Base-by-base conservation (phyloP, 2,113 vertebrate genomes). In the Neotoma lepida region DNA sequence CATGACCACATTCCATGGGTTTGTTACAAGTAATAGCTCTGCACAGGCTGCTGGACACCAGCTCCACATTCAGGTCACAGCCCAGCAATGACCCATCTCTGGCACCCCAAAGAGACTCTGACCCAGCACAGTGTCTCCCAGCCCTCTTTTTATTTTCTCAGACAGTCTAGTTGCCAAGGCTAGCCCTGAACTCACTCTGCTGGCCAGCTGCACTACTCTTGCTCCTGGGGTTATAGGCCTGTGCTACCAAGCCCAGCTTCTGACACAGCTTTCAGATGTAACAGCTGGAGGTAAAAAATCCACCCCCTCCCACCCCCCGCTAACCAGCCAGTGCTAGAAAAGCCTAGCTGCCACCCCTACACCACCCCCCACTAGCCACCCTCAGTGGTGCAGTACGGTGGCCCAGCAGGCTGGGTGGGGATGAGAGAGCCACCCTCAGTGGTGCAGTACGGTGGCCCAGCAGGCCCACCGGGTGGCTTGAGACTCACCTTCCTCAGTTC, bases 401-500 rank as follows among this genome's bases (percentile, higher is more conserved):
- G 58, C 33, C 44, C 6, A 0, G 58, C 39, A 3, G 61, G 82
- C 51, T 0, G 0, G 66, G 2, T 22, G 3, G 12, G 51, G n/a
- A n/a, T n/a, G n/a, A n/a, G n/a, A n/a, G n/a, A 13, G 81, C 58
- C 71, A 15, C 0, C 9, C 41, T 8, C 7, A 2, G 2, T 0
- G 10, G 1, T 0, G 0, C 6, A 17, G 74, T 44, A 5, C 0
- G 0, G 26, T 1, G 30, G 56, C n/a, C 44, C 6, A 0, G 58
- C 39, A 2, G 61, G 81, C n/a, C n/a, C n/a, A n/a, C 46, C 0
- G 0, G 56, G 3, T 24, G 13, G 61, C 2, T 0, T 0, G 7
- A 51, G 28, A 66, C 97, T 56, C 91, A 99, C 99, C 98, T 98
- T 97, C 91, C 87, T 98, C 93, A 99, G 74, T 18, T 99, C 98